Evolutionary conservation across 2,797 vertebrate species (phyloP).

Genomic region (Ctenochaetus hawaiiensis): DNA sequence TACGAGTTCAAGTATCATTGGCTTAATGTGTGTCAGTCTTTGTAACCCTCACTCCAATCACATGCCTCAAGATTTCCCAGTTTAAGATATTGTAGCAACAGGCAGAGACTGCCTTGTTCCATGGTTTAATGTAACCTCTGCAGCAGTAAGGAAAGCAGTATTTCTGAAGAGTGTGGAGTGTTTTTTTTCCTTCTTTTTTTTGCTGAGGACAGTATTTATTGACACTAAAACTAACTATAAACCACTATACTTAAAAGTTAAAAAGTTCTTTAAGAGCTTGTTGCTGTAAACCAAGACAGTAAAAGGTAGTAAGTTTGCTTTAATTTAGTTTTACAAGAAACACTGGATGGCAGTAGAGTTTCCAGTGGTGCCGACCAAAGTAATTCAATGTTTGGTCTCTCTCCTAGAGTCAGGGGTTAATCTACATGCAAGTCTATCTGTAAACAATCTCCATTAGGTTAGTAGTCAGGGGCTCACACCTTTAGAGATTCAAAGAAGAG

Average conservation of each 20-base stretch:
- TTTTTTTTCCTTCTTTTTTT: background rate
- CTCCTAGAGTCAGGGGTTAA: too few relatives aligned
- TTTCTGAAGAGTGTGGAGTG: background rate
- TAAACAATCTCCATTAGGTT: too few relatives aligned
- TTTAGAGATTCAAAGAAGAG: too few relatives aligned
- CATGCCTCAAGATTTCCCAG: constrained; percentile 1
- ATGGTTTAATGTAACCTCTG: constrained; percentile 9
- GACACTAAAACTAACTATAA: constrained; percentile 22
- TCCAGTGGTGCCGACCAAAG: background rate
- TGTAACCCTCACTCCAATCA: background rate
- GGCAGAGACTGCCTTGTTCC: constrained; percentile 1
- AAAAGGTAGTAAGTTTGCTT: constrained; percentile 11
- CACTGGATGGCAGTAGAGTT: background rate
- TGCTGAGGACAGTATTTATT: constrained; percentile 2
- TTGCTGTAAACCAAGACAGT: constrained; percentile 7
- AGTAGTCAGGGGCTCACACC: too few relatives aligned
- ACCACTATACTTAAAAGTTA: constrained; percentile 12
- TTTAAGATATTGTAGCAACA: constrained; percentile 13
- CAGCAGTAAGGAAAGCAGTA: background rate
- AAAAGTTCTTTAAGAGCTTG: background rate
- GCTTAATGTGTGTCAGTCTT: too few relatives aligned
- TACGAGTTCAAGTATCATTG: too few relatives aligned
- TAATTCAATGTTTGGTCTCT: background rate
- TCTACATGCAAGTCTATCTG: too few relatives aligned
- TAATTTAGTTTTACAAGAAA: background rate